Conservation (phyloP, 2,888 invertebrate species). For the Cheilosia soror region DNA sequence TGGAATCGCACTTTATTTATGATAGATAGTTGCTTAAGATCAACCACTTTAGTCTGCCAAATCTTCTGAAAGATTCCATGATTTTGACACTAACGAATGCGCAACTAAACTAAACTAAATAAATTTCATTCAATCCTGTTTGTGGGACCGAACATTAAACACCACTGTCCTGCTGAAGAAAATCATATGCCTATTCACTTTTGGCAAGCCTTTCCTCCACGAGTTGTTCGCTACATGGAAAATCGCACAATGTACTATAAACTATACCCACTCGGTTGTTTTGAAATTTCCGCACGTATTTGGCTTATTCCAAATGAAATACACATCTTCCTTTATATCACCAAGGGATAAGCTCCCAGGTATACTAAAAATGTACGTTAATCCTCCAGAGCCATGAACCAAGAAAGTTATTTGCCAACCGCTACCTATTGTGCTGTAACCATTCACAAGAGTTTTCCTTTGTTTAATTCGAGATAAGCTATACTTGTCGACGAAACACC, state of each 20-base stretch:
- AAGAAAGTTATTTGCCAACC: slow-evolving; percentile 16
- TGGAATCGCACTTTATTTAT: no score
- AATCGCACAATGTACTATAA: background rate
- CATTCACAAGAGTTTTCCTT: slow-evolving; percentile 13
- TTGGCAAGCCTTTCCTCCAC: background rate
- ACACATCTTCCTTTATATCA: background rate
- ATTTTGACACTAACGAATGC: no score
- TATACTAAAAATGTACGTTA: slow-evolving; percentile 3
- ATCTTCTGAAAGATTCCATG: no score
- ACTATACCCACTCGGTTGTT: background rate
- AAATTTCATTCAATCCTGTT: no score
- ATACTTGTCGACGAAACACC: slow-evolving; percentile 33
- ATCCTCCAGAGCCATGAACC: slow-evolving; percentile 15
- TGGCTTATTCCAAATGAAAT: background rate
- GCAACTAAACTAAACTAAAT: no score
- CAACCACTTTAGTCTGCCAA: no score
- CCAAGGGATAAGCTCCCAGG: background rate
- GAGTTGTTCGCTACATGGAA: background rate
- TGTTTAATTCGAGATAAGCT: slow-evolving; percentile 45
- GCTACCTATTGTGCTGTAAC: slow-evolving; percentile 5
- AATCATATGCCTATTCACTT: no score
- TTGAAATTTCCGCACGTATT: slow-evolving; percentile 7
- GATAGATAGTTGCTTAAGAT: no score
- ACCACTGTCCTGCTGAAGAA: no score
- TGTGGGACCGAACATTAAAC: no score